Conservation (phyloP, 2,797 vertebrate species). For the Podargus strigoides region DNA sequence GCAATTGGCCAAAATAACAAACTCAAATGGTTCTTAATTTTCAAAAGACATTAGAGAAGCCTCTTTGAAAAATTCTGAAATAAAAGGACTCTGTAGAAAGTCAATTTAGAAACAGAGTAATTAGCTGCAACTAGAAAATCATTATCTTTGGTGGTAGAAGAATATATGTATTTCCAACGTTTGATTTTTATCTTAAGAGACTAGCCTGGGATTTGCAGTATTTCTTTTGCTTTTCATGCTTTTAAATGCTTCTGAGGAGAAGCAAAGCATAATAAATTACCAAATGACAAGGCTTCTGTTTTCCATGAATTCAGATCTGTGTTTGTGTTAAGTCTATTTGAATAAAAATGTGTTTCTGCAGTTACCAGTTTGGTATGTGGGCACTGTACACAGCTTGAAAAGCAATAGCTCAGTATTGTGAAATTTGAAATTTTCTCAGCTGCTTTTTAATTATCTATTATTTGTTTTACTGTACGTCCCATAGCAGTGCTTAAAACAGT, state of each 20-base stretch:
- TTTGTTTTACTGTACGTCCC: not conserved
- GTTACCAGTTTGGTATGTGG: not conserved
- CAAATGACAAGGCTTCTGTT: not conserved
- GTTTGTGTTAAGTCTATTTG: not conserved
- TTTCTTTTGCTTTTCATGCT: not conserved
- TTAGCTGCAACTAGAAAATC: not conserved
- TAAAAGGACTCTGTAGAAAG: not conserved
- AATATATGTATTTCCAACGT: not conserved
- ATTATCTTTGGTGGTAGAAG: not conserved
- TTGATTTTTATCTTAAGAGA: not conserved
- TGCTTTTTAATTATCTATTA: not conserved
- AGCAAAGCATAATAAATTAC: not conserved
- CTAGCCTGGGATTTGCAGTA: not conserved
- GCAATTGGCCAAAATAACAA: not conserved
- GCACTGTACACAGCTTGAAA: not conserved
- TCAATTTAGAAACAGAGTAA: not conserved
- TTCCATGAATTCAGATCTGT: not conserved
- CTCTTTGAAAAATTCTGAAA: not conserved
- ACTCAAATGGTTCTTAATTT: not conserved
- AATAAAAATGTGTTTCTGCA: slow-evolving; percentile 8
- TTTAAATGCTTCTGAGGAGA: slow-evolving; percentile 3
- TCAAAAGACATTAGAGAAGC: not conserved
- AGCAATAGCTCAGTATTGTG: not conserved
- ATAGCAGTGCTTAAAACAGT: not conserved
- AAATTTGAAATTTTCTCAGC: not conserved